Evolutionary conservation across 2,888 invertebrate genomes (phyloP).

Genomic region (Temnothorax unifasciatus): DNA sequence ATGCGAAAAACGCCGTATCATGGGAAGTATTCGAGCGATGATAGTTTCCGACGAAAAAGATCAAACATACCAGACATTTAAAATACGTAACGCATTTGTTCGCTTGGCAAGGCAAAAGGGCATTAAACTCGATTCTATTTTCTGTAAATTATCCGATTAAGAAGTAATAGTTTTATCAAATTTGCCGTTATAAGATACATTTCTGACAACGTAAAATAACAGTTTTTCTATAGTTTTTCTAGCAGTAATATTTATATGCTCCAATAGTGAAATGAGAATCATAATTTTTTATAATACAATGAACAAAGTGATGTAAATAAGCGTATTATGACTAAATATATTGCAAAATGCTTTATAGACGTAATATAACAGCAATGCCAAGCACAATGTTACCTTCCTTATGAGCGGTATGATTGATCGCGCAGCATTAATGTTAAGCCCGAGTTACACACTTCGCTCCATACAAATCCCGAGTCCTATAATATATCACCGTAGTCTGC

Average conservation of each 20-base stretch:
- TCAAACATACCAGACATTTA: neutral
- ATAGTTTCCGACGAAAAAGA: constrained; percentile 31
- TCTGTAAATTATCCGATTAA: neutral
- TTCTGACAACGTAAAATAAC: neutral
- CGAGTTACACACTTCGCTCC: constrained; percentile 85
- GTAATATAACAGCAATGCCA: constrained; percentile 44
- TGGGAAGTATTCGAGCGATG: neutral
- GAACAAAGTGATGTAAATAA: neutral
- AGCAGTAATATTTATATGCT: neutral
- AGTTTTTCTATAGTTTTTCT: neutral
- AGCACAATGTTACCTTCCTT: constrained; percentile 70
- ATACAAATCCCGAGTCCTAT: constrained; percentile 83
- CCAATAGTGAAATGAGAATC: neutral
- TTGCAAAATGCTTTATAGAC: constrained; percentile 27
- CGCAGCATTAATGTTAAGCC: constrained; percentile 83
- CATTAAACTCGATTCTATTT: neutral
- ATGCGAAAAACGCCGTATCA: constrained; percentile 43
- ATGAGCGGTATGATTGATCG: constrained; percentile 83
- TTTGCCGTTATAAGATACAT: neutral
- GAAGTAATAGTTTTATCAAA: neutral
- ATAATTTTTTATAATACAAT: neutral
- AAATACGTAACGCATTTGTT: constrained; percentile 16
- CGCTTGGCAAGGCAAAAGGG: neutral
- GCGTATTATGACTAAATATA: constrained; percentile 9
- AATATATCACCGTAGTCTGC: constrained; percentile 85